phyloP scores from a whole-genome alignment of 2,888 invertebrate species.

The Lingula anatina region DNA sequence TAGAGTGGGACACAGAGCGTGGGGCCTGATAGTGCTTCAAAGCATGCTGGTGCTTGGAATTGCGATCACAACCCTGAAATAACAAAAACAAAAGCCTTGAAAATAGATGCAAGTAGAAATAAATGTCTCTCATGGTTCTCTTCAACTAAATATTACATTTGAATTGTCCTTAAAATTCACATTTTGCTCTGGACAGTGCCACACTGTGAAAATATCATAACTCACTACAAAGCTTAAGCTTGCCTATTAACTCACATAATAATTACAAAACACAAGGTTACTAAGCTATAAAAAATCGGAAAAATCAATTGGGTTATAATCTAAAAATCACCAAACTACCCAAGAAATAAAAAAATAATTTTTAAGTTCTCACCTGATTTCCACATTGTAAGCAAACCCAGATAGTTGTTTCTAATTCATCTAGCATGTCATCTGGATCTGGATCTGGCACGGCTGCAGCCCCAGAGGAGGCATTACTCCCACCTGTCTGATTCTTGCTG shows the following conservation, averaged over 20 bases:
- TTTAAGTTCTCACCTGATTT: conserved; percentile 31
- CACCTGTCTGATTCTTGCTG: neutral
- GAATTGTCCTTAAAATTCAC: no score
- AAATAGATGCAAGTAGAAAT: no score
- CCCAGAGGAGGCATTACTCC: conserved; percentile 13
- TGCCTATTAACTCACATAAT: neutral
- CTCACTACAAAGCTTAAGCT: no score
- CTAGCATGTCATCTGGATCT: no score
- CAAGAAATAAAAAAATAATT: neutral
- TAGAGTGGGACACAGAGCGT: conserved; percentile 37
- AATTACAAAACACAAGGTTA: neutral
- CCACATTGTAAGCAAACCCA: conserved; percentile 50
- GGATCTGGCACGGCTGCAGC: conserved; percentile 19
- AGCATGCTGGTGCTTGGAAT: conserved; percentile 41
- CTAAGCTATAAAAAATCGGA: no score
- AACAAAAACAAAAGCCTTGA: neutral
- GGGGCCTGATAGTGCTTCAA: conserved; percentile 46
- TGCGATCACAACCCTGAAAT: conserved; percentile 49
- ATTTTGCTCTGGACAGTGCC: neutral
- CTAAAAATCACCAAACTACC: neutral
- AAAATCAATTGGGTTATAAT: neutral
- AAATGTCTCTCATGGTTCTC: no score
- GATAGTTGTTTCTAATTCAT: conserved; percentile 24
- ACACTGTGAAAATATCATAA: no score
- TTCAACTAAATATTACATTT: no score